Evolutionary conservation across 2,113 vertebrate genomes (phyloP).

Genomic region (Hassar affinis): DNA sequence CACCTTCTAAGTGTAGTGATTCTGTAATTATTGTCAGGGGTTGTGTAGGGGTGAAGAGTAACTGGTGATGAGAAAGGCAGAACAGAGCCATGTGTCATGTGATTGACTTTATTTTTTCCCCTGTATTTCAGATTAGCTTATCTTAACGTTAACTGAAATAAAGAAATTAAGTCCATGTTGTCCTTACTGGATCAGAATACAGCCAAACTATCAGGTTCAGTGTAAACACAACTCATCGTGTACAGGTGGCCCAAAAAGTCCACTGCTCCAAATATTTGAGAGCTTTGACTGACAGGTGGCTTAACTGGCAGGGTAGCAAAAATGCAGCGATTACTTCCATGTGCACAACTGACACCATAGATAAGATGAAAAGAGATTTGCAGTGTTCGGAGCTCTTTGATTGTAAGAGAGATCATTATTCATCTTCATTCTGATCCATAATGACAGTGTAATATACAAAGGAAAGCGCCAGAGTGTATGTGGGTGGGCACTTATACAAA

Average conservation of each 20-base stretch:
- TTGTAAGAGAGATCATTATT: slow-evolving; percentile 22
- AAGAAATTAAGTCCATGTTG: background rate
- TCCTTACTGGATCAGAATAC: background rate
- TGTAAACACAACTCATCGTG: background rate
- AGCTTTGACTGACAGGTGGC: slow-evolving; percentile 22
- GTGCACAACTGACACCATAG: slow-evolving; percentile 25
- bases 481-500: background rate
- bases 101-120: background rate
- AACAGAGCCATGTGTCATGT: background rate
- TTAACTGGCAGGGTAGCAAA: slow-evolving; percentile 31
- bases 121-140: slow-evolving; percentile 5
- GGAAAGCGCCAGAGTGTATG: background rate
- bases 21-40: background rate
- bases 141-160: background rate
- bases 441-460: slow-evolving; percentile 33
- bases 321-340: slow-evolving; percentile 33
- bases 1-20: background rate
- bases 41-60: background rate
- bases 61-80: background rate
- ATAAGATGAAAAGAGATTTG: slow-evolving; percentile 7
- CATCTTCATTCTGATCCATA: slow-evolving; percentile 28
- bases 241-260: background rate
- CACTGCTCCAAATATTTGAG: background rate
- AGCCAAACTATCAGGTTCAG: background rate
- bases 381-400: background rate